Conservation (phyloP, 2,113 vertebrate species). For the Salvelinus fontinalis region DNA sequence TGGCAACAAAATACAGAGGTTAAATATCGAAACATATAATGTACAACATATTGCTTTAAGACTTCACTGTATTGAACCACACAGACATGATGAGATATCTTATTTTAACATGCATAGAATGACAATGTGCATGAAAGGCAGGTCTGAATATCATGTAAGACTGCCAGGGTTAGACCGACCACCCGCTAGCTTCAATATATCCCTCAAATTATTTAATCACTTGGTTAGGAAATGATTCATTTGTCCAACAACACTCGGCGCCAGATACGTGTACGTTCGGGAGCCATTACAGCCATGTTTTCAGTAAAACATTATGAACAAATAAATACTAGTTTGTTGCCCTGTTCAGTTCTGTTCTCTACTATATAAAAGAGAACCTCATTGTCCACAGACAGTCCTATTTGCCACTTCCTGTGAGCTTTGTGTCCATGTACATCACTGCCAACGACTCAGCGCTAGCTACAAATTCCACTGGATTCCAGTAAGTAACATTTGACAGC, state of each 20-base stretch:
- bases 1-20: neutral
- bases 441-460: constrained; percentile 51
- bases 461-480: constrained; percentile 66
- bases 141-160: constrained; percentile 51
- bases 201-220: constrained; percentile 64
- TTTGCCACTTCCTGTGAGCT: constrained; percentile 52
- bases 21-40: neutral
- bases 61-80: constrained; percentile 41
- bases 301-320: constrained; percentile 56
- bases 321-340: constrained; percentile 62
- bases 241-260: constrained; percentile 55
- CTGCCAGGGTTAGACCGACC: constrained; percentile 55
- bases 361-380: constrained; percentile 42
- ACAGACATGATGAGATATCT: constrained; percentile 49
- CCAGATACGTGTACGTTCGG: constrained; percentile 59
- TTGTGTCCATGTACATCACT: constrained; percentile 25
- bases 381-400: constrained; percentile 51
- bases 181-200: constrained; percentile 66
- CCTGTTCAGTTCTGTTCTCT: constrained; percentile 7
- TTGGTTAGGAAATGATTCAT: constrained; percentile 66
- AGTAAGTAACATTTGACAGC: constrained; percentile 69
- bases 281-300: constrained; percentile 55
- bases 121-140: constrained; percentile 54
- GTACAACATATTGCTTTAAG: constrained; percentile 40
- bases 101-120: constrained; percentile 36